These are phyloP conservation scores for Caranx ignobilis DNA, from an alignment of 2,113 vertebrate genomes.

Conservation along the genomic window DNA sequence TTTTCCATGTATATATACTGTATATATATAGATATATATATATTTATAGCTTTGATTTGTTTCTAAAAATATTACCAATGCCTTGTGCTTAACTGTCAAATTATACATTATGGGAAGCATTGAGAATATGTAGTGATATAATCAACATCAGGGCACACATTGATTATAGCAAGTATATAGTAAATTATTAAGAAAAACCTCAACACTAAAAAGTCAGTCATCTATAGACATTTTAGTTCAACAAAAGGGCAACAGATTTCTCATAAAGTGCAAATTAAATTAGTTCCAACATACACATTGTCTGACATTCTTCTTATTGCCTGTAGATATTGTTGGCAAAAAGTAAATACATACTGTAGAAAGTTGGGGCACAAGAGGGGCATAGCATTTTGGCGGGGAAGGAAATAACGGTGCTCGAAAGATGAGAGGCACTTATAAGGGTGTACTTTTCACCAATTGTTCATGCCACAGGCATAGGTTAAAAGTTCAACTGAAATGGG, in stretches of 20 bases:
- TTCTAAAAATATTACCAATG: slow-evolving; percentile 46
- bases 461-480: slow-evolving; percentile 52
- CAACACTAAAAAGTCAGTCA: slow-evolving; percentile 48
- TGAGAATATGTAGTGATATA: slow-evolving; percentile 36
- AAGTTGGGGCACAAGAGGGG: slow-evolving; percentile 53
- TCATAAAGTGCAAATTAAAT: slow-evolving; percentile 82
- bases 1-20: slow-evolving; percentile 12
- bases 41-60: slow-evolving; percentile 35
- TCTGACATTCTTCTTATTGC: slow-evolving; percentile 82
- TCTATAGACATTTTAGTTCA: slow-evolving; percentile 56
- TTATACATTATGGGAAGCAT: slow-evolving; percentile 33
- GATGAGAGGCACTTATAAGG: slow-evolving; percentile 79
- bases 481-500: slow-evolving; percentile 25
- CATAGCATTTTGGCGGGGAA: slow-evolving; percentile 60
- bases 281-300: slow-evolving; percentile 78
- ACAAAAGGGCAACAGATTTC: slow-evolving; percentile 55
- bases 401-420: slow-evolving; percentile 65
- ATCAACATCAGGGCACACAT: slow-evolving; percentile 40
- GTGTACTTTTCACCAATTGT: slow-evolving; percentile 64
- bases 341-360: slow-evolving; percentile 43
- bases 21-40: slow-evolving; percentile 25
- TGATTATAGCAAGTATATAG: slow-evolving; percentile 22
- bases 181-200: slow-evolving; percentile 42
- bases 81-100: slow-evolving; percentile 64
- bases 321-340: slow-evolving; percentile 68